These are phyloP conservation scores for Coptotermes formosanus DNA, from an alignment of 1,140 invertebrate species.

Conservation along the genomic window DNA sequence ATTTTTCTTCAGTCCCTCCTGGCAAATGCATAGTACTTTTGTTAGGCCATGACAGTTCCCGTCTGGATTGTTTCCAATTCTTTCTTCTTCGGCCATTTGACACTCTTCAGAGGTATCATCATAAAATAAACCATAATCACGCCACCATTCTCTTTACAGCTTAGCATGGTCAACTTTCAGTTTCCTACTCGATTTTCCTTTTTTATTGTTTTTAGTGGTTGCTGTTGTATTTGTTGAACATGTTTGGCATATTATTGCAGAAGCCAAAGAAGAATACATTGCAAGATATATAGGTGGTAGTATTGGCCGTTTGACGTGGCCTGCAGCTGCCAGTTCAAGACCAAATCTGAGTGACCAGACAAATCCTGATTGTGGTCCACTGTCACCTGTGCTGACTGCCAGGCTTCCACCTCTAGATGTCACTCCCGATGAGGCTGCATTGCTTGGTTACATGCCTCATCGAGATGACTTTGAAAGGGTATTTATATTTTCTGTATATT, in stretches of 20 bases:
- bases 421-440: conserved; percentile 73
- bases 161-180: too few relatives aligned
- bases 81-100: too few relatives aligned
- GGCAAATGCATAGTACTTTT: too few relatives aligned
- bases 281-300: conserved; percentile 84
- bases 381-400: conserved; percentile 71
- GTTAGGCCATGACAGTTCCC: too few relatives aligned
- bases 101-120: too few relatives aligned
- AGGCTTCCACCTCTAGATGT: conserved; percentile 76
- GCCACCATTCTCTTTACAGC: too few relatives aligned
- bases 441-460: conserved; percentile 92
- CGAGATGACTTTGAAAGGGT: conserved; percentile 94
- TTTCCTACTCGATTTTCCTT: too few relatives aligned
- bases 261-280: conserved; percentile 91
- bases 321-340: conserved; percentile 61
- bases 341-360: conserved; percentile 71
- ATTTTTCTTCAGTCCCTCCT: too few relatives aligned
- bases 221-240: too few relatives aligned
- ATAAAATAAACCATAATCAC: too few relatives aligned
- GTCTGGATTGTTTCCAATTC: too few relatives aligned
- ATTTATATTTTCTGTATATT: conserved; percentile 33
- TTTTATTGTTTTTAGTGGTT: too few relatives aligned
- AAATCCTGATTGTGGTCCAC: conserved; percentile 73
- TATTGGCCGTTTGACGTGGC: conserved; percentile 84
- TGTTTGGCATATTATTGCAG: conserved; percentile 51